phyloP scores from a whole-genome alignment of 2,113 vertebrate genomes.

The Sinocyclocheilus anophthalmus region DNA sequence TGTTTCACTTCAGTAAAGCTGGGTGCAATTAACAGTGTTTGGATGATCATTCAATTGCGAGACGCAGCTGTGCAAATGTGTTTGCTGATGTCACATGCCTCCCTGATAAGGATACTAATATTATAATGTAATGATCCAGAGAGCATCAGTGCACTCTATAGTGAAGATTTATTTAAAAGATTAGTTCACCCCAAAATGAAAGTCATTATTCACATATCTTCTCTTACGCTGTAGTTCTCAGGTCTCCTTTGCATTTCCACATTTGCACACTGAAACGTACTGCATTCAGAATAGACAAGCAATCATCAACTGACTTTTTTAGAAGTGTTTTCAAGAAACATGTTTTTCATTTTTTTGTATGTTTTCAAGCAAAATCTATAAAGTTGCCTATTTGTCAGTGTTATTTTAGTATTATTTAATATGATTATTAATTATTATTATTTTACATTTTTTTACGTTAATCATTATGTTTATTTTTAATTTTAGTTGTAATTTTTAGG shows the following conservation, averaged over 20 bases:
- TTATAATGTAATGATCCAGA: not conserved
- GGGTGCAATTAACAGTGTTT: constrained; percentile 44
- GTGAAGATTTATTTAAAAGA: constrained; percentile 18
- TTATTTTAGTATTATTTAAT: too few species aligned
- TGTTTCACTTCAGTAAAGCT: constrained; percentile 32
- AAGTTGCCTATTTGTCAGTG: too few species aligned
- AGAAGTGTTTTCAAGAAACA: too few species aligned
- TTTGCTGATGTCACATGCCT: constrained; percentile 32
- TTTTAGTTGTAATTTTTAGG: too few species aligned
- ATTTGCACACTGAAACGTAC: not conserved
- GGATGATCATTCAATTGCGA: constrained; percentile 20
- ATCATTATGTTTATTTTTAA: too few species aligned
- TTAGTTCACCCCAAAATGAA: constrained; percentile 1
- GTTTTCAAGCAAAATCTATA: too few species aligned
- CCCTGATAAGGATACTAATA: constrained; percentile 30
- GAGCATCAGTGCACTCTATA: not conserved
- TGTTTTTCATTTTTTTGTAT: too few species aligned
- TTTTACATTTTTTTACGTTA: too few species aligned
- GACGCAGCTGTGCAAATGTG: constrained; percentile 20
- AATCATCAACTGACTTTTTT: not conserved
- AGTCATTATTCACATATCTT: not conserved
- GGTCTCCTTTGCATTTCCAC: not conserved
- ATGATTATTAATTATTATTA: too few species aligned
- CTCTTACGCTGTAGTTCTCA: not conserved
- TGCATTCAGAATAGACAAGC: not conserved